These are phyloP conservation scores for Pseudochirops corinnae DNA, from an alignment of 2,797 vertebrate genomes.

Conservation along the genomic window DNA sequence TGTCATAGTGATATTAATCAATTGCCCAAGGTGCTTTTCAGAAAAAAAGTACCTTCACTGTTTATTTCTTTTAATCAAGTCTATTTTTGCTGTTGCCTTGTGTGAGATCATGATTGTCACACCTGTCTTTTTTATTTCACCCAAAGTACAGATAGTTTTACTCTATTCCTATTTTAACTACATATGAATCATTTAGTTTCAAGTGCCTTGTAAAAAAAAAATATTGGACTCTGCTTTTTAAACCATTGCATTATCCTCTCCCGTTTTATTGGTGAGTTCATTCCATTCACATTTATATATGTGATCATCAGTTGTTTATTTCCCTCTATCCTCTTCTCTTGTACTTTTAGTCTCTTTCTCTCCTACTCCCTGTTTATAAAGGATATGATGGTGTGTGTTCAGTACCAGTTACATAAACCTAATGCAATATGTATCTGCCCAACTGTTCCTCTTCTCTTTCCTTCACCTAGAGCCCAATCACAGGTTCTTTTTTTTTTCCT, in stretches of 20 bases:
- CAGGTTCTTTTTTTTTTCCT: background rate
- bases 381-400: background rate
- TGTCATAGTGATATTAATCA: background rate
- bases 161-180: background rate
- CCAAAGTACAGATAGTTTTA: background rate
- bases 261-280: background rate
- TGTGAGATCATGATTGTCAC: background rate
- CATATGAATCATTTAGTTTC: background rate
- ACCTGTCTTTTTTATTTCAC: background rate
- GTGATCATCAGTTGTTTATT: background rate
- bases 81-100: background rate
- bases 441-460: background rate
- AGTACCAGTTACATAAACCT: background rate
- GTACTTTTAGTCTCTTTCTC: background rate
- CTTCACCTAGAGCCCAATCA: background rate
- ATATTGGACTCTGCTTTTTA: background rate
- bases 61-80: background rate
- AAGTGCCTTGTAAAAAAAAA: background rate
- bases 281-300: background rate
- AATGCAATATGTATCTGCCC: background rate
- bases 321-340: background rate
- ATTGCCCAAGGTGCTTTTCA: background rate
- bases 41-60: background rate
- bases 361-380: background rate
- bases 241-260: background rate